A percentile compares a stretch with the other conserved stretches of the same genome.
Evolutionary conservation across 2,113 vertebrate genomes (phyloP).

Genomic region (Corythoichthys haematopterus): DNA sequence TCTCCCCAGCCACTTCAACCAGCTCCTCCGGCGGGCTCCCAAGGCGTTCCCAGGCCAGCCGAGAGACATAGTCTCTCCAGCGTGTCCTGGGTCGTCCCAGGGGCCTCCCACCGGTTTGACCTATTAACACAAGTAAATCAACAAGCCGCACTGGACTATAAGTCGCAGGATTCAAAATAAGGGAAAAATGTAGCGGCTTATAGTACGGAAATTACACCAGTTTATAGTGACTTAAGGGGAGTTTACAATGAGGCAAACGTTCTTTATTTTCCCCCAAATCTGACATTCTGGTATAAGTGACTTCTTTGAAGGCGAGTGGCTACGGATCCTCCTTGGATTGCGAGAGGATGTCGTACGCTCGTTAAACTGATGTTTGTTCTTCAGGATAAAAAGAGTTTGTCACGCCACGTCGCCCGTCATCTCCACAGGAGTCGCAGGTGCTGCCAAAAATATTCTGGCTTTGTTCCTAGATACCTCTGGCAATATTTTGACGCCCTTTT

Average conservation of each 20-base stretch:
- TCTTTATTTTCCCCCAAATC: background rate
- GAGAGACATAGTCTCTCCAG: too few species aligned
- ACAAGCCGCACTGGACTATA: too few species aligned
- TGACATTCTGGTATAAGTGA: background rate
- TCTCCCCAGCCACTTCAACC: too few species aligned
- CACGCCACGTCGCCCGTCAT: constrained; percentile 52
- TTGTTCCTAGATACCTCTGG: constrained; percentile 38
- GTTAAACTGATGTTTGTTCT: constrained; percentile 42
- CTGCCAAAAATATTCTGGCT: constrained; percentile 47
- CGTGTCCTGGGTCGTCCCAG: too few species aligned
- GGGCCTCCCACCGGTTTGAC: too few species aligned
- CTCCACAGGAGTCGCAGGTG: constrained; percentile 46
- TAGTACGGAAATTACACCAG: background rate
- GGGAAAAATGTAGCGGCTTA: too few species aligned
- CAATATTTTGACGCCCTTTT: constrained; percentile 16
- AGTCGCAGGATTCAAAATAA: too few species aligned
- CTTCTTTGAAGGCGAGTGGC: background rate
- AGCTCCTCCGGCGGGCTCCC: too few species aligned
- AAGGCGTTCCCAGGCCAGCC: too few species aligned
- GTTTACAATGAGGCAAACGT: too few species aligned
- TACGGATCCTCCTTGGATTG: background rate
- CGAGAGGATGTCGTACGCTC: background rate
- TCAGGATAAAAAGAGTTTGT: constrained; percentile 61
- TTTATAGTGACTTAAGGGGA: background rate
- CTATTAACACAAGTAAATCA: too few species aligned